These are phyloP conservation scores for Temnothorax unifasciatus DNA, from an alignment of 2,888 invertebrate species.

Conservation along the genomic window DNA sequence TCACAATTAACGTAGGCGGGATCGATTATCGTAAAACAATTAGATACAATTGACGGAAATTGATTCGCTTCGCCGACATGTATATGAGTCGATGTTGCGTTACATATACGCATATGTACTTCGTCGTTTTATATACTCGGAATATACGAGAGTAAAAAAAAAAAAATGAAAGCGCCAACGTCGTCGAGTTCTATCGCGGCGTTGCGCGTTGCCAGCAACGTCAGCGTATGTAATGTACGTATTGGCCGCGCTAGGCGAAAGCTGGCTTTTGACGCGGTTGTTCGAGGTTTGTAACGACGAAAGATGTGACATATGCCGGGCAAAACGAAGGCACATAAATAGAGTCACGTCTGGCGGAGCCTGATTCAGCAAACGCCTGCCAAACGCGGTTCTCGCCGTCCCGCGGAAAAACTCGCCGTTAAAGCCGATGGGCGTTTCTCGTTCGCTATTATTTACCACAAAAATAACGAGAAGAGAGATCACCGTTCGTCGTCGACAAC, in stretches of 20 bases:
- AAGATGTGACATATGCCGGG: background rate
- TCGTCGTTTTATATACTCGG: background rate
- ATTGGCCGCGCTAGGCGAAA: background rate
- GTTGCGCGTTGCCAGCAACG: background rate
- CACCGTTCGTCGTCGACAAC: background rate
- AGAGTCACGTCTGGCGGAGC: background rate
- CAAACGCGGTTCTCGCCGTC: background rate
- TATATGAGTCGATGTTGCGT: too few relatives aligned
- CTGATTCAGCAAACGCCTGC: slow-evolving; percentile 1
- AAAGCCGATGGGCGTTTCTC: background rate
- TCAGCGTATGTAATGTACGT: background rate
- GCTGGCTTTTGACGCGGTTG: slow-evolving; percentile 23
- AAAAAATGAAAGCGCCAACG: background rate
- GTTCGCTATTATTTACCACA: background rate
- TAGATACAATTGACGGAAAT: background rate
- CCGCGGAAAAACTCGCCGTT: background rate
- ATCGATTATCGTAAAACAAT: slow-evolving; percentile 4
- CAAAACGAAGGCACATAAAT: slow-evolving; percentile 42
- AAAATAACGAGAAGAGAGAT: background rate
- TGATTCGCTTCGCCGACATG: background rate
- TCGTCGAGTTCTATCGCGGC: background rate
- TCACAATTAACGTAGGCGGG: background rate
- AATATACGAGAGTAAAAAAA: background rate
- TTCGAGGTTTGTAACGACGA: background rate
- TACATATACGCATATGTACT: too few relatives aligned